Base-by-base conservation (phyloP, 2,888 invertebrate species). In the Perithous albicinctus region DNA sequence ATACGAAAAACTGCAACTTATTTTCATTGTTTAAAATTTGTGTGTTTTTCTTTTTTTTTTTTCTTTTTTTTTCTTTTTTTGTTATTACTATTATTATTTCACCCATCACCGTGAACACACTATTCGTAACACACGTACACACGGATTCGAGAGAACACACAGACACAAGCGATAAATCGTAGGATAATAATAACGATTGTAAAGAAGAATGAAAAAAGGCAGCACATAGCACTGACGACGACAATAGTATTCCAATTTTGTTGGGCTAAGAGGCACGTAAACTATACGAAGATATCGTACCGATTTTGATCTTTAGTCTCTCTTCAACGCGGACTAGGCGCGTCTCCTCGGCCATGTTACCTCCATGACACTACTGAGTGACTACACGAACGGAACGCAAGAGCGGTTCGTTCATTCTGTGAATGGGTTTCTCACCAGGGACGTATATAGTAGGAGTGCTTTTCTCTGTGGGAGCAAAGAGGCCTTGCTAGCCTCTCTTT, bases 241-340 rank as follows among this genome's bases (percentile, higher is more conserved):
- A 67, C 46, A 3, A 23, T 38, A 54, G 26, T 63, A 23, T 51
- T 23, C 51, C 29, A 20, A 12, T 29, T 10, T 12, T 4, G 0
- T 12, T n/a, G 38, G 8, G 23, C 15, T 51, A 1, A n/a, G 0
- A 10, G 56, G 1, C 32, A 8, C 43, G 26, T n/a, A 35, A 59
- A 59, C 1, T 46, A n/a, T n/a, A 51, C 69, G 29, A 67, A 26
- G 6, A 61, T n/a, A 69, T 51, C 96, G 94, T 95, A 97, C 97
- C 97, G 93, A 98, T 97, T 96, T 97, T 98, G 93, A 98, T 97
- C 96, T 96, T 97, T 94, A 98, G 95, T 94, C 97, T 96, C 95
- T 98, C 98, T 94, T 97, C 97, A 93, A 97, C 96, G 95, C 98
- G 96, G 94, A 97, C 97, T 95, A 96, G 95, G 95, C 96, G 96